These are phyloP conservation scores for Tamandua tetradactyla DNA, from an alignment of 2,797 vertebrate species.

Conservation along the genomic window DNA sequence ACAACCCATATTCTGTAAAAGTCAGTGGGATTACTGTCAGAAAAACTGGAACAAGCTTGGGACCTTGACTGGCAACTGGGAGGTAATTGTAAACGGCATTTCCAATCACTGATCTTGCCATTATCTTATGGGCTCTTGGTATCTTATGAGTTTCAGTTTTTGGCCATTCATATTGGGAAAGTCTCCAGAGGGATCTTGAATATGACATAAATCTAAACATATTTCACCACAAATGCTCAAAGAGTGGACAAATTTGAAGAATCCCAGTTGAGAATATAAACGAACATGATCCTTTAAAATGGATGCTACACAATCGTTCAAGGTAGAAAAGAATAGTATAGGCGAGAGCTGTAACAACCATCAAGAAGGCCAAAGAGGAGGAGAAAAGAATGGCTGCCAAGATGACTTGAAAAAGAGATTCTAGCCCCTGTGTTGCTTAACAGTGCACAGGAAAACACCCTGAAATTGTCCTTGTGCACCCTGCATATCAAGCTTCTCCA, in stretches of 20 bases:
- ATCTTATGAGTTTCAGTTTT: neutral
- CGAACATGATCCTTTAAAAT: neutral
- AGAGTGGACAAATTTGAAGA: neutral
- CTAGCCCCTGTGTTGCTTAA: neutral
- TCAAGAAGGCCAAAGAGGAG: neutral
- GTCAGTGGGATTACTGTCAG: neutral
- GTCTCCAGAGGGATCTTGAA: neutral
- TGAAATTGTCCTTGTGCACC: neutral
- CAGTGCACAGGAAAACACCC: too few species aligned
- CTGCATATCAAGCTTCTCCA: too few species aligned
- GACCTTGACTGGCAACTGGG: neutral
- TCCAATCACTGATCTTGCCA: neutral
- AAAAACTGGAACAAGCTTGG: neutral
- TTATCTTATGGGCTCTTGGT: neutral
- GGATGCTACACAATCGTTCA: neutral
- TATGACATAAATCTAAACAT: neutral
- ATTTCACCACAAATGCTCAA: neutral
- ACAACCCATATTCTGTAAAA: neutral
- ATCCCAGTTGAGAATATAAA: neutral
- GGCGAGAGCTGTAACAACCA: accelerated
- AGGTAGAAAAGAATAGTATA: neutral
- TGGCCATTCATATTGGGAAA: neutral
- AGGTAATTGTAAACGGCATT: too few species aligned
- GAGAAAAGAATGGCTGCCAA: neutral
- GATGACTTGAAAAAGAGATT: neutral